A percentile compares a stretch with the other conserved stretches of the same genome.
These are phyloP conservation scores for Solenopsis invicta DNA, from an alignment of 1,140 invertebrate genomes.

Conservation along the genomic window DNA sequence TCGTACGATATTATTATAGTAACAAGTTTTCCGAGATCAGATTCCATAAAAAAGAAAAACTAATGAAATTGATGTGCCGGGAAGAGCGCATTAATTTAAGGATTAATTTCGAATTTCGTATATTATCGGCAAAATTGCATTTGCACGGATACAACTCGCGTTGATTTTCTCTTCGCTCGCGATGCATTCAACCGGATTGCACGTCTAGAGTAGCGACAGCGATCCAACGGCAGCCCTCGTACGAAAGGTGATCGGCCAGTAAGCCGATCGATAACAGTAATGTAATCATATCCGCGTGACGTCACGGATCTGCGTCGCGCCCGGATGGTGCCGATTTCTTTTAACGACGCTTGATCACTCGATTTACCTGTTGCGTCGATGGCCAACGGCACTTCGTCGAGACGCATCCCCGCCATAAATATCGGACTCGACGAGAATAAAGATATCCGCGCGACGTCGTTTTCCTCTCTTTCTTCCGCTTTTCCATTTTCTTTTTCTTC, in stretches of 20 bases:
- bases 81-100: conserved; percentile 14
- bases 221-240: conserved; percentile 3
- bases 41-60: conserved; percentile 21
- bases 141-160: background rate
- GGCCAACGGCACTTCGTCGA: background rate
- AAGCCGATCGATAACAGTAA: conserved; percentile 34
- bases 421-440: conserved; percentile 26
- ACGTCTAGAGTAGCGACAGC: background rate
- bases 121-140: conserved; percentile 17
- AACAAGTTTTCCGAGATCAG: background rate
- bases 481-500: background rate
- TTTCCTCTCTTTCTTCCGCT: background rate
- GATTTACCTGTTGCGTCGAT: conserved; percentile 57
- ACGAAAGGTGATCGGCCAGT: background rate
- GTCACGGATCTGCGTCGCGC: background rate
- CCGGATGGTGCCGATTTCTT: conserved; percentile 35
- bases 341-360: conserved; percentile 47
- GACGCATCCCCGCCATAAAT: conserved; percentile 30
- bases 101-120: background rate
- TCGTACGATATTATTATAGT: background rate
- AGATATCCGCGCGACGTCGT: conserved; percentile 15
- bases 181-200: background rate
- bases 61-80: background rate
- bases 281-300: conserved; percentile 37
- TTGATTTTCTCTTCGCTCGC: conserved; percentile 2